Conservation (phyloP, 2,888 invertebrate species). For the Rugalucina vietnamica region DNA sequence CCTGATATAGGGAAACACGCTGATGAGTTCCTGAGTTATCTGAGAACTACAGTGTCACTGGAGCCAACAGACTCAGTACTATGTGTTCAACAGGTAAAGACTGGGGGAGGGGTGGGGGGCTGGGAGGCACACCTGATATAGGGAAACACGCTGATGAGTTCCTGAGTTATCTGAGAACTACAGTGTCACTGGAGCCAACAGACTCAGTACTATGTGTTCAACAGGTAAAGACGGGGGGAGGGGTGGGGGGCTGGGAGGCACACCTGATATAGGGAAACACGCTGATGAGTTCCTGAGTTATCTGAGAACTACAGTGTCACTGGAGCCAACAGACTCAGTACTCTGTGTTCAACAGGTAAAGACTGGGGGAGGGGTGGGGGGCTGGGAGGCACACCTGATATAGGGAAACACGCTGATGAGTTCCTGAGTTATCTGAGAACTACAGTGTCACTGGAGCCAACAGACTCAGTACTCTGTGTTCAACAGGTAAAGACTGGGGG, state of each 20-base stretch:
- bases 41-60: constrained; percentile 89
- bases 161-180: constrained; percentile 89
- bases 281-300: constrained; percentile 93
- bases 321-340: constrained; percentile 89
- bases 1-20: constrained; percentile 91
- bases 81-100: constrained; percentile 90
- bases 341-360: constrained; percentile 90
- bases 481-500: constrained; percentile 88
- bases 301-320: constrained; percentile 88
- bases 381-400: no score
- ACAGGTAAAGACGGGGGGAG: constrained; percentile 87
- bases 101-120: no score
- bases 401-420: constrained; percentile 91
- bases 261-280: constrained; percentile 90
- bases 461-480: constrained; percentile 89
- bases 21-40: constrained; percentile 92
- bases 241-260: no score
- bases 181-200: constrained; percentile 89
- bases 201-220: constrained; percentile 90
- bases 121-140: no score
- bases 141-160: constrained; percentile 92
- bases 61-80: constrained; percentile 89
- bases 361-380: no score
- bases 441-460: constrained; percentile 89
- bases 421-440: constrained; percentile 90